Base-by-base conservation (phyloP, 2,113 vertebrate genomes). In the Carlito syrichta region DNA sequence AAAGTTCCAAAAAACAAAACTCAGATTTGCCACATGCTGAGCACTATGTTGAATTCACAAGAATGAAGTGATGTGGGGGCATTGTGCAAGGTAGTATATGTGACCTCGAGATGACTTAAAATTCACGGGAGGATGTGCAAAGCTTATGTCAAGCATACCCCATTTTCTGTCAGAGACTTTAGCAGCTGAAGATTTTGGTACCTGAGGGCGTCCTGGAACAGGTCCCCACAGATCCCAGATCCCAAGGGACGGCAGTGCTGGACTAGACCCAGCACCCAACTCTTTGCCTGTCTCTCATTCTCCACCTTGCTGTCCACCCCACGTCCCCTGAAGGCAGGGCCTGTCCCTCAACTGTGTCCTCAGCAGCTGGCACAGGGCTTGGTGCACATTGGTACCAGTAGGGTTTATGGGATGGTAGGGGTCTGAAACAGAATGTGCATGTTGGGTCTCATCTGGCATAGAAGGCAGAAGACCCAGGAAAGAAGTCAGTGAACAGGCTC, bases 371-470 rank as follows among this genome's bases (percentile, higher is more conserved):
- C 62, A 19, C 3, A 8, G 43, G 83, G 60, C 66, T 50, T 38
- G 14, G 66, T 8, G 8, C 32, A 1, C 5, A 0, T 4, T 19
- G 52, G 56, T 54, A 10, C 83, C n/a, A 1, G 52, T 4, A 22
- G 35, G 12, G 58, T 78, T n/a, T 16, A 35, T 50, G 17, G 40
- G 22, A 22, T 11, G 43, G 32, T n/a, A 6, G 0, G 32, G 38
- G 14, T 35, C 52, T 66, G 60, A 43, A 66, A 43, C 43, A 14
- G n/a, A 62, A n/a, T 73, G 27, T 66, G 54, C n/a, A 48, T 30
- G 56, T 52, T 1, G 8, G n/a, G 32, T 82, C 45, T 82, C 30
- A 60, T 62, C 40, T 56, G 35, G 66, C 63, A 58, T 16, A 62
- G 60, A 87, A 32, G 68, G 68, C 68, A 68, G 86, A 27, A 66